Percentiles rank a stretch among this genome's conserved stretches.
Evolutionary conservation across 2,888 invertebrate species (phyloP).

Genomic region (Leptopilina myrica): DNA sequence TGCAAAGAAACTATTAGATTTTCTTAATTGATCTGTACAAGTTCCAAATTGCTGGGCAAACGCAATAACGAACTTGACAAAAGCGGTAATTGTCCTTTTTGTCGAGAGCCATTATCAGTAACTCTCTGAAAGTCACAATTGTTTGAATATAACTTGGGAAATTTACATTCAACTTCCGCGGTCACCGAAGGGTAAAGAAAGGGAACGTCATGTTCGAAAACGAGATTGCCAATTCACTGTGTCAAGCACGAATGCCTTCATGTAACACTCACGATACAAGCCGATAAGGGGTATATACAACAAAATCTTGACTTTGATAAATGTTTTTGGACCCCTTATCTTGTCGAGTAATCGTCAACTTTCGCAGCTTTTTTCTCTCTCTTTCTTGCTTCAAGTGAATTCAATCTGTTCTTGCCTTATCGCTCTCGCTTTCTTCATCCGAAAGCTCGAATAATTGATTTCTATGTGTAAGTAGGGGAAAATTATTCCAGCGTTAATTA

Average conservation of each 20-base stretch:
- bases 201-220: conserved; percentile 26
- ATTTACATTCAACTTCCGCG: conserved; percentile 36
- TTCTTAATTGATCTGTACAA: conserved; percentile 31
- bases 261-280: conserved; percentile 36
- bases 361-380: neutral
- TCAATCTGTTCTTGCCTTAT: neutral
- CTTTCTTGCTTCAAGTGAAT: neutral
- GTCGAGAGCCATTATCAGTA: conserved; percentile 21
- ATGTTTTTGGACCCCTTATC: neutral
- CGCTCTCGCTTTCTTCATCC: neutral
- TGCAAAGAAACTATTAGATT: conserved; percentile 29
- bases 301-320: conserved; percentile 36
- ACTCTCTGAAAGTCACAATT: conserved; percentile 19
- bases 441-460: too few relatives aligned
- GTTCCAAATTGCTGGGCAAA: conserved; percentile 20
- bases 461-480: too few relatives aligned
- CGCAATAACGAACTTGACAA: conserved; percentile 16
- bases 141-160: conserved; percentile 30
- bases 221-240: conserved; percentile 24
- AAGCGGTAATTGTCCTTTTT: conserved; percentile 33
- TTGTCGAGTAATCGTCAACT: neutral
- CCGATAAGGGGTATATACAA: conserved; percentile 6
- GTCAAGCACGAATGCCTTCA: conserved; percentile 36
- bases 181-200: conserved; percentile 9
- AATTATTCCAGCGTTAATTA: too few relatives aligned